Base-by-base conservation (phyloP, 1,140 invertebrate genomes). In the Drosophila burlai region DNA sequence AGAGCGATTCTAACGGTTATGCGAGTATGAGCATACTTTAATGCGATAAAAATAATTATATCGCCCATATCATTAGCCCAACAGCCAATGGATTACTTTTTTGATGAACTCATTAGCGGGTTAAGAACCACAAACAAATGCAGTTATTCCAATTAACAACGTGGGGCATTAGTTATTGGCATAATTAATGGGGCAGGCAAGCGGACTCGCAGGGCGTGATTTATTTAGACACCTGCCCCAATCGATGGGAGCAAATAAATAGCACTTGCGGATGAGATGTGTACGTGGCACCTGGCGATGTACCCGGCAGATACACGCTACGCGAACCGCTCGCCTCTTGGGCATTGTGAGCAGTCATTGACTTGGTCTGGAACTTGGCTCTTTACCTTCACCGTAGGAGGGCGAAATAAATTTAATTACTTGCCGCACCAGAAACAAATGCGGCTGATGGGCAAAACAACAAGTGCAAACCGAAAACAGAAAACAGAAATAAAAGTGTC, bases 371-470 rank as follows among this genome's bases (percentile, higher is more conserved):
- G 18, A 58, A 26, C 31, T 40, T 34, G 36, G 42, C 49, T 66
- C 45, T 40, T 65, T 76, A 40, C 61, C 72, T 52, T 76, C 74
- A 40, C 73, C 18, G 42, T 52, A 40, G 73, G 54, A 76, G 74
- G 50, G 72, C 61, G 47, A 66, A 76, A 52, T 57, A 76, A 55
- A 58, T 66, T 66, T 76, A 76, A 76, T 76, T 76, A 76, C 61
- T 43, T 42, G 54, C 42, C 38, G 43, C 31, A 38, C 18, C 11
- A 62, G 47, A 62, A 72, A 66, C 47, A 47, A 60, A 50, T 65
- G 71, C 18, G 42, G 40, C 24, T 43, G 42, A 43, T 16, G 59
- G 52, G 43, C 49, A 43, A 42, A 46, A 52, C 38, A 69, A 21
- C 40, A 69, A 58, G 55, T 55, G 47, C 36, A 52, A 36, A 66